Evolutionary conservation across 2,888 invertebrate species (phyloP).

Genomic region (Drosophila siamana): DNA sequence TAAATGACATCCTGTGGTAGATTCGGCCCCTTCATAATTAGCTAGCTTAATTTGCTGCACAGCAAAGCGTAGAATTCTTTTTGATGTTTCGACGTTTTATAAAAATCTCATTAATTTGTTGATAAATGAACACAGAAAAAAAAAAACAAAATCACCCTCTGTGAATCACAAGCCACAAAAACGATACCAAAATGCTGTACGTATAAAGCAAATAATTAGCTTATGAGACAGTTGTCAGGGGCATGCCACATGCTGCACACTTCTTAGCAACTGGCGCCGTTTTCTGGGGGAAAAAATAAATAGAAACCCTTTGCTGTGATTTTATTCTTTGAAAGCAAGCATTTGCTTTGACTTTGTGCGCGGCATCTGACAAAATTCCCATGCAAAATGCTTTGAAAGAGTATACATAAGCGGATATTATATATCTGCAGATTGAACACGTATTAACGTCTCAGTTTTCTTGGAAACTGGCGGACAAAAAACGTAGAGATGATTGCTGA

Average conservation of each 20-base stretch:
- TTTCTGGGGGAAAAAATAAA: constrained; percentile 21
- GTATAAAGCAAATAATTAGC: constrained; percentile 50
- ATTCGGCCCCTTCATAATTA: constrained; percentile 49
- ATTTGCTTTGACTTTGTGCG: constrained; percentile 38
- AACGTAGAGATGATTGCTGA: too few relatives aligned
- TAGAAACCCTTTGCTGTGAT: constrained; percentile 42
- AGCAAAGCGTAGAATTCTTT: constrained; percentile 44
- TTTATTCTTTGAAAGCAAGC: constrained; percentile 30
- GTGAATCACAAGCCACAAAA: constrained; percentile 19
- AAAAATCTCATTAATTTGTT: constrained; percentile 68
- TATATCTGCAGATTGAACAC: not conserved
- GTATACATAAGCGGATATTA: not conserved
- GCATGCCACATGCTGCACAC: constrained; percentile 36
- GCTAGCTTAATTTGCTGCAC: constrained; percentile 65
- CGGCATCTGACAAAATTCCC: constrained; percentile 48
- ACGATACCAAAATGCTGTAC: constrained; percentile 24
- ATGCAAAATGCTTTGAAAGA: constrained; percentile 11
- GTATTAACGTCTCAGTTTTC: not conserved
- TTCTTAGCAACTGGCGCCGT: constrained; percentile 18
- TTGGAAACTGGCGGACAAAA: not conserved
- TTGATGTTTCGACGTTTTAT: constrained; percentile 60
- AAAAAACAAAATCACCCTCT: not conserved
- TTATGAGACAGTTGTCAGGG: constrained; percentile 39
- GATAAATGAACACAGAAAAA: constrained; percentile 34
- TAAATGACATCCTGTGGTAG: constrained; percentile 39